Base-by-base conservation (phyloP, 2,797 vertebrate species). In the Prunella strophiata region DNA sequence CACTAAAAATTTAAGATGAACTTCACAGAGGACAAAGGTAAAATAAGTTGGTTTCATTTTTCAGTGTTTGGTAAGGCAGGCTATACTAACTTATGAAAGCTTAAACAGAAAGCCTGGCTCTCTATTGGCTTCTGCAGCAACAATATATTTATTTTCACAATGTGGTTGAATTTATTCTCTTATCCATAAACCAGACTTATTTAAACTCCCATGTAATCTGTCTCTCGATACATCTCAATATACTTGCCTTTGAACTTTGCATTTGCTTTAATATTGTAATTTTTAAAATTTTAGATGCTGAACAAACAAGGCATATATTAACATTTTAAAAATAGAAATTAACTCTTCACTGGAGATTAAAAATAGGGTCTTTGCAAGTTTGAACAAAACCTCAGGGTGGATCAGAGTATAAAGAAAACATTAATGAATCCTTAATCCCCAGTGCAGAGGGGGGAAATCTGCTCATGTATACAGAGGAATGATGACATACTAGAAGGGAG, bases 321-420 rank as follows among this genome's bases (percentile, higher is more conserved):
- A 74, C 77, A 74, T 57, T 67, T 29, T 1, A 9, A 77, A 45
- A 78, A 50, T 3, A 67, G 9, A 66, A 77, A 50, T 61, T 23
- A 38, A 34, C 25, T 40, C 12, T 89, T 61, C 25, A 38, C 23
- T 81, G 32, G 16, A 86, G 30, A 79, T 67, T 71, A 48, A 57
- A 88, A 70, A 67, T 4, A 13, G 42, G 66, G 58, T 61, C 63
- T 93, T 61, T 58, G 34, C 85, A 89, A 87, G 71, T 82, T 90
- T 82, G 77, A 81, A 91, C 74, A 93, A 91, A 92, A 88, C 16
- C n/a, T 86, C 20, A 58, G 45, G 59, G 91, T 82, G 55, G 66
- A 92, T 91, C 80, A 88, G 38, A 88, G 45, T 23, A 55, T 38
- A 75, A 91, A 75, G 26, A 89, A 88, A 78, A 65, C 10, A 67